These are phyloP conservation scores for Drosophila jambulina DNA, from an alignment of 1,140 invertebrate species.

Conservation along the genomic window DNA sequence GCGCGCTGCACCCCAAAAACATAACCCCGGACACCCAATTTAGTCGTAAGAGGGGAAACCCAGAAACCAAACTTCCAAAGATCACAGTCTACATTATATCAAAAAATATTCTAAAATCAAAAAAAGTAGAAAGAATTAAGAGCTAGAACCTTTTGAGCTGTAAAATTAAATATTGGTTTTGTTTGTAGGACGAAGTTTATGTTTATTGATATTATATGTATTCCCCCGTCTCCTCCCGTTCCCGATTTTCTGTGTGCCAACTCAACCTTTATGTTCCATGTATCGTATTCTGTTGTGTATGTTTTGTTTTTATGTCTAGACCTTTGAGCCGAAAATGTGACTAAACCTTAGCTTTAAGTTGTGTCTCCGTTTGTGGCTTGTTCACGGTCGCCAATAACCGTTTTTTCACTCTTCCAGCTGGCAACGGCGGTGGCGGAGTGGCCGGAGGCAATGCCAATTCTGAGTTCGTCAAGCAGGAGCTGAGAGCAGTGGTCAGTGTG, in stretches of 20 bases:
- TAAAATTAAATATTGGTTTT: slow-evolving; percentile 22
- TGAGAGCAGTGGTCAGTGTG: slow-evolving; percentile 93
- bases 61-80: neutral
- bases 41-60: slow-evolving; percentile 12
- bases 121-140: neutral
- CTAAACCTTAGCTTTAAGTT: slow-evolving; percentile 52
- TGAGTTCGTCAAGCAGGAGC: slow-evolving; percentile 95
- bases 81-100: no score
- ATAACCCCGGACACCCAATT: neutral
- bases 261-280: slow-evolving; percentile 35
- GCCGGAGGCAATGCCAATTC: slow-evolving; percentile 85
- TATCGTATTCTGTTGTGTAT: slow-evolving; percentile 46
- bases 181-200: slow-evolving; percentile 15
- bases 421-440: slow-evolving; percentile 49
- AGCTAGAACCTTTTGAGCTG: slow-evolving; percentile 19
- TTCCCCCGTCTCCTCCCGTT: slow-evolving; percentile 1
- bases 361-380: slow-evolving; percentile 3
- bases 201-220: slow-evolving; percentile 12
- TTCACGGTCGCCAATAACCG: neutral
- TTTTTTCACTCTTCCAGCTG: slow-evolving; percentile 61
- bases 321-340: slow-evolving; percentile 54
- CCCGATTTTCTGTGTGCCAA: slow-evolving; percentile 30
- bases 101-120: neutral
- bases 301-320: slow-evolving; percentile 52
- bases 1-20: slow-evolving; percentile 33